Conservation (phyloP, 2,113 vertebrate genomes). For the Acrocephalus arundinaceus region DNA sequence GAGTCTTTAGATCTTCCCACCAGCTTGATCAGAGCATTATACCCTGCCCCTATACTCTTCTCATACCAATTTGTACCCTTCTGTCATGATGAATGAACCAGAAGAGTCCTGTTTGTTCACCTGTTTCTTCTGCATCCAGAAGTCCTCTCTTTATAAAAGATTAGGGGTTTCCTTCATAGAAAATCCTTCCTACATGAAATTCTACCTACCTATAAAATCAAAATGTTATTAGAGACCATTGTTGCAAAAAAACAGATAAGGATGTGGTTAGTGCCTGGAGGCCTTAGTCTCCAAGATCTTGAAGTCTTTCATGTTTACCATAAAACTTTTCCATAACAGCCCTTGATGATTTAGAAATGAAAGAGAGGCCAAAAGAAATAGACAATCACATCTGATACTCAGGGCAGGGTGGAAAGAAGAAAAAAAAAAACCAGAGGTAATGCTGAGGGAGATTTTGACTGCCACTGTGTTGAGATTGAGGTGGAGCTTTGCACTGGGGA, state of each 20-base stretch:
- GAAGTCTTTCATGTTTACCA: neutral
- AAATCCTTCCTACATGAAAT: neutral
- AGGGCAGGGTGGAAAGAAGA: fast-evolving
- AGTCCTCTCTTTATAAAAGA: neutral
- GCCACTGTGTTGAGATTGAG: neutral
- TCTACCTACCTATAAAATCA: neutral
- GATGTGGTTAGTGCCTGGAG: neutral
- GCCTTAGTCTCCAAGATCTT: neutral
- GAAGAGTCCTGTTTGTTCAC: neutral
- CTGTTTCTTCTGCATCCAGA: neutral
- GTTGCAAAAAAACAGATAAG: neutral
- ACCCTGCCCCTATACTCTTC: neutral
- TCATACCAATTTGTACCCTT: neutral
- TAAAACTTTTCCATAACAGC: neutral
- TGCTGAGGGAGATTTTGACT: neutral
- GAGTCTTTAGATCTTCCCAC: neutral
- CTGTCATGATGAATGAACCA: neutral
- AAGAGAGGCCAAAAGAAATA: neutral
- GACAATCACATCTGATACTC: neutral
- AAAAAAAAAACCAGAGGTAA: neutral
- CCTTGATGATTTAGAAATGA: neutral
- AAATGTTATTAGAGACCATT: neutral
- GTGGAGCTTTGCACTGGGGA: fast-evolving
- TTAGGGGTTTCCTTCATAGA: neutral
- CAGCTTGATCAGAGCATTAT: neutral